A percentile compares a stretch with the other conserved stretches of the same genome.
Evolutionary conservation across 2,888 invertebrate genomes (phyloP).

Genomic region (Parthenolecanium corni): DNA sequence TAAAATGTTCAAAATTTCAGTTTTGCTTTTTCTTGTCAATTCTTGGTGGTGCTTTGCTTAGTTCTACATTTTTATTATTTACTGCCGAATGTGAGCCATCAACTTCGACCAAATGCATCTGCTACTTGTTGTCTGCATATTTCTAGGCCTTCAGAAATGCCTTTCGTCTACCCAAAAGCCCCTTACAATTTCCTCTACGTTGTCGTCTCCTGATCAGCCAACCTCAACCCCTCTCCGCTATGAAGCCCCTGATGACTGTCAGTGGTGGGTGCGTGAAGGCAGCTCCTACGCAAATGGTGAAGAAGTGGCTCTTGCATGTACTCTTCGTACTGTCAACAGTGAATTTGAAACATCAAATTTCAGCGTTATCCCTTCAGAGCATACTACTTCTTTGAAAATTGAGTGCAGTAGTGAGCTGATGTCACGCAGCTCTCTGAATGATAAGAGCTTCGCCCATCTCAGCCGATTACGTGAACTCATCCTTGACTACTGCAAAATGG

Average conservation of each 20-base stretch:
- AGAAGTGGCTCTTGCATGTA: slow-evolving; percentile 65
- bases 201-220: slow-evolving; percentile 29
- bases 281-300: slow-evolving; percentile 37
- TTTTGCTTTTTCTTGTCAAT: no score
- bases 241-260: slow-evolving; percentile 77
- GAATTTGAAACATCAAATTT: slow-evolving; percentile 80
- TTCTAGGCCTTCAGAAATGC: no score
- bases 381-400: slow-evolving; percentile 65
- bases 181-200: background rate
- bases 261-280: slow-evolving; percentile 52
- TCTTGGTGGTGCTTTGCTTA: no score
- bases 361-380: slow-evolving; percentile 71
- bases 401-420: slow-evolving; percentile 69
- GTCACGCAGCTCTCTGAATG: slow-evolving; percentile 65
- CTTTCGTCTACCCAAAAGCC: background rate
- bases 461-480: slow-evolving; percentile 65
- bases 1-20: no score
- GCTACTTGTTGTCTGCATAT: no score
- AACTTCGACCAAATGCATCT: no score
- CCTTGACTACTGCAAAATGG: slow-evolving; percentile 76
- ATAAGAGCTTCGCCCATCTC: slow-evolving; percentile 67
- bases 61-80: no score
- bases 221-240: slow-evolving; percentile 45
- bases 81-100: no score
- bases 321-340: slow-evolving; percentile 72